These are phyloP conservation scores for Oreochromis aureus DNA, from an alignment of 2,113 vertebrate species.

Conservation along the genomic window DNA sequence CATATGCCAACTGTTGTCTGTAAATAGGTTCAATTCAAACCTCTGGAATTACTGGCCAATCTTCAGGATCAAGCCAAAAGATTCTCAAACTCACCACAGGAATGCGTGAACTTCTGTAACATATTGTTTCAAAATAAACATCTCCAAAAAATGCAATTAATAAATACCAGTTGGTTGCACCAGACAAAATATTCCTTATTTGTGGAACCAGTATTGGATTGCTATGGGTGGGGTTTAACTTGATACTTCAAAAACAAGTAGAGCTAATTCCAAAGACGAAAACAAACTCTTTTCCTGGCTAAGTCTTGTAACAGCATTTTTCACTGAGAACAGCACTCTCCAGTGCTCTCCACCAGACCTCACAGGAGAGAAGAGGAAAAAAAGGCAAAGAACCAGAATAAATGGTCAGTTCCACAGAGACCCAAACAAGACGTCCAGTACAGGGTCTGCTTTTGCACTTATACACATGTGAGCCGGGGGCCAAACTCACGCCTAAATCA, in stretches of 20 bases:
- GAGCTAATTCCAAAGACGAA: slow-evolving; percentile 31
- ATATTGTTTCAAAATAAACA: slow-evolving; percentile 34
- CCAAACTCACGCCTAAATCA: slow-evolving; percentile 44
- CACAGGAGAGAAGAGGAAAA: not conserved
- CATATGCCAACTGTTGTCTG: not conserved
- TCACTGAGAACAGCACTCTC: slow-evolving; percentile 1
- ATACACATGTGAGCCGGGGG: slow-evolving; percentile 30
- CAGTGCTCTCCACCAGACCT: not conserved
- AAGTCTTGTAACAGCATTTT: slow-evolving; percentile 47
- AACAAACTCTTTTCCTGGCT: slow-evolving; percentile 40
- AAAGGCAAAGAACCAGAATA: slow-evolving; percentile 23
- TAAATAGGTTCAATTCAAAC: not conserved
- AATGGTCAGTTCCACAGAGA: slow-evolving; percentile 35
- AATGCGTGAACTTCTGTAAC: slow-evolving; percentile 12
- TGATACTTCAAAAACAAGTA: slow-evolving; percentile 43
- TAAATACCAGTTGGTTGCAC: slow-evolving; percentile 4
- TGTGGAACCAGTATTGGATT: slow-evolving; percentile 22
- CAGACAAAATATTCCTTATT: slow-evolving; percentile 45
- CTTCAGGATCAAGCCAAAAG: not conserved
- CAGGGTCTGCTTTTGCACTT: slow-evolving; percentile 56
- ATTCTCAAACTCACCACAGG: not conserved
- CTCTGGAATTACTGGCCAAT: not conserved
- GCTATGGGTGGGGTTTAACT: slow-evolving; percentile 16
- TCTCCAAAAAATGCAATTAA: slow-evolving; percentile 27
- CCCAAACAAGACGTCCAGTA: not conserved